A percentile compares a stretch with the other conserved stretches of the same genome.
Conservation (phyloP, 2,797 vertebrate species). For the Semotilus atromaculatus region DNA sequence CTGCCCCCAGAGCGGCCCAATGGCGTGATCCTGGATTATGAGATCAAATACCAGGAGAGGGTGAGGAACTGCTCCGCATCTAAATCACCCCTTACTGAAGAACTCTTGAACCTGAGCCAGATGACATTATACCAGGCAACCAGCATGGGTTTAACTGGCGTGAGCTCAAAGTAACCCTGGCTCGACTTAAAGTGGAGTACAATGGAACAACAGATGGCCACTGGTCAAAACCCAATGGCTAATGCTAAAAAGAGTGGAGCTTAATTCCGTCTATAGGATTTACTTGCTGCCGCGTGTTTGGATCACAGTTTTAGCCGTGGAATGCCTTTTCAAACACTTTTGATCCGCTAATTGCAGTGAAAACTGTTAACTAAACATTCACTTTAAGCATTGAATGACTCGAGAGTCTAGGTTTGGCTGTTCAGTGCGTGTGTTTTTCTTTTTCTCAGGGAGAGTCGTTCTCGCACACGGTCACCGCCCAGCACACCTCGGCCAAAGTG, state of each 20-base stretch:
- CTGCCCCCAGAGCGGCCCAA: slow-evolving; percentile 94
- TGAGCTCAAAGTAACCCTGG: slow-evolving; percentile 51
- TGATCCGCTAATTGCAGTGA: slow-evolving; percentile 37
- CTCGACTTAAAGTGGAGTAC: slow-evolving; percentile 54
- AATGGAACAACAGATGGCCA: slow-evolving; percentile 61
- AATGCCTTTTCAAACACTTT: slow-evolving; percentile 30
- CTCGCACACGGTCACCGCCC: slow-evolving; percentile 94
- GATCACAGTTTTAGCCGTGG: slow-evolving; percentile 10
- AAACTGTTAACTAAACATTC: slow-evolving; percentile 40
- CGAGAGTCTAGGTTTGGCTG: background rate
- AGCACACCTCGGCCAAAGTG: slow-evolving; percentile 91
- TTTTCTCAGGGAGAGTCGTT: slow-evolving; percentile 80
- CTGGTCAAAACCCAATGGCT: slow-evolving; percentile 53
- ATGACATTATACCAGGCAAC: slow-evolving; percentile 50
- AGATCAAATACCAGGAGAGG: slow-evolving; percentile 98
- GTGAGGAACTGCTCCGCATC: slow-evolving; percentile 73
- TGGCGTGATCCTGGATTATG: slow-evolving; percentile 97
- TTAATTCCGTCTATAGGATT: slow-evolving; percentile 45
- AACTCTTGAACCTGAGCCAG: slow-evolving; percentile 50
- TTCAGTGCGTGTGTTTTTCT: slow-evolving; percentile 32
- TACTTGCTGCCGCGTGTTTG: slow-evolving; percentile 25
- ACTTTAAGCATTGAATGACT: background rate
- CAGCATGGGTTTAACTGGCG: slow-evolving; percentile 48
- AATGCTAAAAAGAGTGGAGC: slow-evolving; percentile 51
- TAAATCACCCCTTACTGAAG: slow-evolving; percentile 45